These are phyloP conservation scores for Peromyscus leucopus DNA, from an alignment of 2,113 vertebrate genomes.

Conservation along the genomic window DNA sequence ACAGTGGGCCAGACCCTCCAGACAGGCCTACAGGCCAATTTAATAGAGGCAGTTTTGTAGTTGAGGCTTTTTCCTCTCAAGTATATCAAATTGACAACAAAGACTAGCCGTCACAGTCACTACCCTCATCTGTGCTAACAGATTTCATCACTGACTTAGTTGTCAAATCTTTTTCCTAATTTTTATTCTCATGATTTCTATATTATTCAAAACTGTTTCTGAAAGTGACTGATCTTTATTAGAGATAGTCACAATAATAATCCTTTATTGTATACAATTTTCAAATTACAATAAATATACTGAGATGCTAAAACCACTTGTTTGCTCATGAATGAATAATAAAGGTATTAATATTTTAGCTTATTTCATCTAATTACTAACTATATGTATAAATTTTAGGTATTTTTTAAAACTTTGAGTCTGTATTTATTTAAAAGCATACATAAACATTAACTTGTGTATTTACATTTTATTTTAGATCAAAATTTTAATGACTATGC, in stretches of 20 bases:
- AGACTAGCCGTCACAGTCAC: neutral
- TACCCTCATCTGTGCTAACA: neutral
- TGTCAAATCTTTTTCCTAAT: neutral
- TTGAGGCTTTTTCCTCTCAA: neutral
- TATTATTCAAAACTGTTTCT: conserved; percentile 5
- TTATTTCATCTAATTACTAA: conserved; percentile 1
- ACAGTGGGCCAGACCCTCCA: neutral
- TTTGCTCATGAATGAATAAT: conserved; percentile 23
- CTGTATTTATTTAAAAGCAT: conserved; percentile 3
- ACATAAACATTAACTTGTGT: neutral
- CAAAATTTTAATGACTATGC: neutral
- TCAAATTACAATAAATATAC: conserved; percentile 40
- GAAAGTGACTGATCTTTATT: neutral
- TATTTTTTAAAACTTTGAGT: neutral
- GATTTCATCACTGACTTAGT: neutral
- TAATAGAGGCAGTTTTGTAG: too few species aligned
- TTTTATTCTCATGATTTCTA: conserved; percentile 12
- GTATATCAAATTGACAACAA: neutral
- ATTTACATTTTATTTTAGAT: conserved; percentile 54
- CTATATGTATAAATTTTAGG: neutral
- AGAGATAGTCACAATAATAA: neutral
- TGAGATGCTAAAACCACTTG: neutral
- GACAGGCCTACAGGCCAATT: too few species aligned
- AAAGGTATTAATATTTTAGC: conserved; percentile 16
- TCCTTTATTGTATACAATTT: neutral